Evolutionary conservation across 2,888 invertebrate species (phyloP).

Genomic region (Drosophila nr. medialis): DNA sequence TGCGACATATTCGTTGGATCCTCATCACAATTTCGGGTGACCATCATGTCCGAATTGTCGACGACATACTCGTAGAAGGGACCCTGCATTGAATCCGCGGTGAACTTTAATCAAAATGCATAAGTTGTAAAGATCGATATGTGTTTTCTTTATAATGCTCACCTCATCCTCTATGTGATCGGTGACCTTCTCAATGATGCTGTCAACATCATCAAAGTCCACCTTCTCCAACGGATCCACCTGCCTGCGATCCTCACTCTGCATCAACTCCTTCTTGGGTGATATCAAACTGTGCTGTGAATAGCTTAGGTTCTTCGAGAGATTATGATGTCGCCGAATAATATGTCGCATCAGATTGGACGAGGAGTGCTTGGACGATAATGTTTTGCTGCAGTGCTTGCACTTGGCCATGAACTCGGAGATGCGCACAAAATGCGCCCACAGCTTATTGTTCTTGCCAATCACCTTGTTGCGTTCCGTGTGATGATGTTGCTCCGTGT

Average conservation of each 20-base stretch:
- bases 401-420: constrained; percentile 72
- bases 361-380: constrained; percentile 72
- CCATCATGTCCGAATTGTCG: constrained; percentile 61
- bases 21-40: constrained; percentile 48
- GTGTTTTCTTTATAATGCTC: not conserved
- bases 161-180: constrained; percentile 72
- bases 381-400: constrained; percentile 69
- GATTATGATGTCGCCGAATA: constrained; percentile 66
- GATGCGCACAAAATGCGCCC: constrained; percentile 70
- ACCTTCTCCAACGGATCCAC: constrained; percentile 68
- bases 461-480: constrained; percentile 66
- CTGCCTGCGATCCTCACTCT: constrained; percentile 43
- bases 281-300: constrained; percentile 65
- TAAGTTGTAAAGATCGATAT: not conserved
- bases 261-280: constrained; percentile 58
- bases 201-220: constrained; percentile 73
- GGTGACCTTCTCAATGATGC: constrained; percentile 68
- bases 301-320: constrained; percentile 66
- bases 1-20: constrained; percentile 47
- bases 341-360: constrained; percentile 74
- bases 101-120: constrained; percentile 41
- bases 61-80: constrained; percentile 71
- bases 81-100: constrained; percentile 55
- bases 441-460: constrained; percentile 67
- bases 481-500: constrained; percentile 32